Conservation (phyloP, 2,888 invertebrate genomes). For the Phrixothrix hirtus region DNA sequence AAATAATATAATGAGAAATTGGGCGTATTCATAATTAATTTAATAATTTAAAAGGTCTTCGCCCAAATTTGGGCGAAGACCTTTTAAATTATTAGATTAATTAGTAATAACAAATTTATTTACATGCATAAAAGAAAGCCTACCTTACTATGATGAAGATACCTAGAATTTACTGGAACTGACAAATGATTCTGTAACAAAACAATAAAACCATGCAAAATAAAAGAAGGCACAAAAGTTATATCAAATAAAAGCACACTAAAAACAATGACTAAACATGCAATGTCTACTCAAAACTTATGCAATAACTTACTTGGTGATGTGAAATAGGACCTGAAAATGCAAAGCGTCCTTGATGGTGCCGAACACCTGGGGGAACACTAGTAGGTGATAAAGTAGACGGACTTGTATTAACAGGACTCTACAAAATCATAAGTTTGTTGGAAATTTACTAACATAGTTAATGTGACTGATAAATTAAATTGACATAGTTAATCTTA, state of each 20-base stretch:
- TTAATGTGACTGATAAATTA: too few species aligned
- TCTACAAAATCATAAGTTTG: conserved; percentile 58
- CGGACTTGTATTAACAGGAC: conserved; percentile 71
- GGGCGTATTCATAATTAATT: too few species aligned
- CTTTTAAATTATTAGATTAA: too few species aligned
- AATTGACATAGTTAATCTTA: too few species aligned
- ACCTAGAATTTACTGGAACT: conserved; percentile 85
- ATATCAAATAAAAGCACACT: too few species aligned
- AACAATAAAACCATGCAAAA: conserved; percentile 59
- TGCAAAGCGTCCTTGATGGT: conserved; percentile 52
- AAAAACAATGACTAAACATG: conserved; percentile 28
- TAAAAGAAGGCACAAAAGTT: too few species aligned
- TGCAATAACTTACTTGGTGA: conserved; percentile 37
- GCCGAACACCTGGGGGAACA: conserved; percentile 59
- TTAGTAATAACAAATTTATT: conserved; percentile 4
- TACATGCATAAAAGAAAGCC: conserved; percentile 38
- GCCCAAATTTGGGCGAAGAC: too few species aligned
- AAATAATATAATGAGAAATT: too few species aligned
- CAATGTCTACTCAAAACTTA: conserved; percentile 28
- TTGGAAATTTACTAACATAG: too few species aligned
- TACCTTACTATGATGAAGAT: conserved; percentile 79
- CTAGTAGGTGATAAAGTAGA: conserved; percentile 72
- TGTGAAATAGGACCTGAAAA: conserved; percentile 43
- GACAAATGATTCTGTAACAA: conserved; percentile 87
- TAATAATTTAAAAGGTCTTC: too few species aligned